Base-by-base conservation (phyloP, 2,113 vertebrate genomes). In the Thunnus maccoyii region DNA sequence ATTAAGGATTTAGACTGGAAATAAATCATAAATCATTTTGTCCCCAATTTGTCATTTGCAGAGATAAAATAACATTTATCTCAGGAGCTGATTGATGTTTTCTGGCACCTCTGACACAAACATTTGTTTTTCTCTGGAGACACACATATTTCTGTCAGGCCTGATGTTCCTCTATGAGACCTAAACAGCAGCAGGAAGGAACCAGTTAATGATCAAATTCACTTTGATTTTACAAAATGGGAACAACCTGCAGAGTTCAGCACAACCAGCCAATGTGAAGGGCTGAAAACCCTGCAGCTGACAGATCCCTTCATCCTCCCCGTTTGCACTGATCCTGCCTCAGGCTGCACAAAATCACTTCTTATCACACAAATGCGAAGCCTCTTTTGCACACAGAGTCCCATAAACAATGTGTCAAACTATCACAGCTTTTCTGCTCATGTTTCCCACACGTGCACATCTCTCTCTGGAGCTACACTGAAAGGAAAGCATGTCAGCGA, bases 21-120 rank as follows among this genome's bases (percentile, higher is more conserved):
- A 58, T 70, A 25, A 47, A 51, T 27, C 18, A 0, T 1, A 8
- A 9, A 15, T n/a, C 0, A 15, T 16, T 5, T 14, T 4, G n/a
- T 13, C 3, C 1, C 15, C 5, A 7, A 36, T 44, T 9, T 9
- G 30, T 30, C 3, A 0, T n/a, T 0, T 46, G 11, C 0, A 1
- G 15, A 30, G 62, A 5, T 3, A 11, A 2, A 17, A 1, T n/a
- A 0, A 3, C 4, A 7, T 44, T 51, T 15, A 41, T 12, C 2
- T 27, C 3, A 47, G 14, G 16, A 4, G 72, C 6, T 50, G 36
- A 6, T 41, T 41, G 36, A 41, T 9, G 36, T 44, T 32, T 71
- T 8, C 1, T 36, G 22, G 32, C 3, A 92, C 88, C 86, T 78
- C 80, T 61, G 18, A 81, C 75, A 72, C 66, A 10, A 10, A 64